phyloP scores from a whole-genome alignment of 2,888 invertebrate genomes.

The Acrobasis consociella region DNA sequence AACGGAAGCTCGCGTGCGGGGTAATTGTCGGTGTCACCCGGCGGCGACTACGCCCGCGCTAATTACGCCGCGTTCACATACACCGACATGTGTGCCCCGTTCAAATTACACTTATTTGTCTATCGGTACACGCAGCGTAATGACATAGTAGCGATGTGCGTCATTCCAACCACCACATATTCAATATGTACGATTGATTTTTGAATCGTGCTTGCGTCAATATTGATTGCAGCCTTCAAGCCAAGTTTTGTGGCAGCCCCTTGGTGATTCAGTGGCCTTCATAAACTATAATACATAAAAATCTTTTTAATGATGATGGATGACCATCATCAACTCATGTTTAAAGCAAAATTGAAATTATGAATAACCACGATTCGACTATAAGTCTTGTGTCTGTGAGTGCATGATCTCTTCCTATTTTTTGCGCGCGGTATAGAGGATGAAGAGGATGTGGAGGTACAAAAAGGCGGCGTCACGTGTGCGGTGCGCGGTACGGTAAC shows the following conservation, averaged over 20 bases:
- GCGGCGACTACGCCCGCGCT: slow-evolving; percentile 28
- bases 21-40: slow-evolving; percentile 70
- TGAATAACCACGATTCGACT: background rate
- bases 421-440: slow-evolving; percentile 47
- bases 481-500: slow-evolving; percentile 59
- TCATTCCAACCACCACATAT: background rate
- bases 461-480: slow-evolving; percentile 67
- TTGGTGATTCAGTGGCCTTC: background rate
- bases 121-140: slow-evolving; percentile 25
- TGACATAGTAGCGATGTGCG: slow-evolving; percentile 18
- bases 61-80: slow-evolving; percentile 42
- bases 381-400: slow-evolving; percentile 6
- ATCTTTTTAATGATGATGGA: no score
- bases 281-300: background rate
- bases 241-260: background rate
- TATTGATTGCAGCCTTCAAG: background rate
- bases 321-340: no score
- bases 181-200: slow-evolving; percentile 6
- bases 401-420: slow-evolving; percentile 43
- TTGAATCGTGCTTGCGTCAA: background rate
- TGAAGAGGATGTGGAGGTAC: slow-evolving; percentile 44
- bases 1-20: slow-evolving; percentile 74
- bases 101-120: slow-evolving; percentile 46
- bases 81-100: slow-evolving; percentile 53
- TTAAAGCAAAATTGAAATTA: background rate